A percentile compares a stretch with the other conserved stretches of the same genome.
These are phyloP conservation scores for Vireo altiloquus DNA, from an alignment of 2,113 vertebrate genomes.

Conservation along the genomic window DNA sequence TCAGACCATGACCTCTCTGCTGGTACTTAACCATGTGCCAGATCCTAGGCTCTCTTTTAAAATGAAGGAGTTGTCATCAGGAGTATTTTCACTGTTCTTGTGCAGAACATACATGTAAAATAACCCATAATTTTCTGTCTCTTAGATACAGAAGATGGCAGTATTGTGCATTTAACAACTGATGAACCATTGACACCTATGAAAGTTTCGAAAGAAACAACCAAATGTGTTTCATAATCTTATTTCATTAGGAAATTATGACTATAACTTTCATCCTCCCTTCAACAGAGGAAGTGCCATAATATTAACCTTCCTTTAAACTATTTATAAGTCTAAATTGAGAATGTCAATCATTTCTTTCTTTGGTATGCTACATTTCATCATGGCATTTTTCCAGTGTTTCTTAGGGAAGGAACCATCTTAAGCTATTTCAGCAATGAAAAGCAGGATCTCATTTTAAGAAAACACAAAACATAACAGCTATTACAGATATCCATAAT, in stretches of 20 bases:
- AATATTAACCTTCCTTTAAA: not conserved
- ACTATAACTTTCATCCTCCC: not conserved
- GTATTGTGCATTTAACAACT: constrained; percentile 24
- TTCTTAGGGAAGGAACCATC: not conserved
- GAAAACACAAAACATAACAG: not conserved
- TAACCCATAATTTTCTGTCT: not conserved
- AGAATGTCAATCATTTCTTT: not conserved
- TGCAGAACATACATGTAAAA: not conserved
- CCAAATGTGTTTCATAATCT: not conserved
- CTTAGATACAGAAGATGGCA: constrained; percentile 47
- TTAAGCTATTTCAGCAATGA: not conserved
- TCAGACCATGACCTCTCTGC: not conserved
- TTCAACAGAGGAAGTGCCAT: not conserved
- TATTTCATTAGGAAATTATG: not conserved
- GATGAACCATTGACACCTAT: not conserved
- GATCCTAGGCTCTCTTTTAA: not conserved
- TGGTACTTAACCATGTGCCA: not conserved
- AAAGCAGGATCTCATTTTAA: not conserved
- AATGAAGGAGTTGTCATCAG: not conserved
- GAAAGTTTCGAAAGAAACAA: not conserved
- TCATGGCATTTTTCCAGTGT: not conserved
- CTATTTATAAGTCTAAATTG: not conserved
- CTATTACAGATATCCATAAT: not conserved
- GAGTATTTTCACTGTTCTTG: not conserved
- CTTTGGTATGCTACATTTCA: not conserved